phyloP scores from a whole-genome alignment of 2,113 vertebrate genomes.

The Columbina picui region DNA sequence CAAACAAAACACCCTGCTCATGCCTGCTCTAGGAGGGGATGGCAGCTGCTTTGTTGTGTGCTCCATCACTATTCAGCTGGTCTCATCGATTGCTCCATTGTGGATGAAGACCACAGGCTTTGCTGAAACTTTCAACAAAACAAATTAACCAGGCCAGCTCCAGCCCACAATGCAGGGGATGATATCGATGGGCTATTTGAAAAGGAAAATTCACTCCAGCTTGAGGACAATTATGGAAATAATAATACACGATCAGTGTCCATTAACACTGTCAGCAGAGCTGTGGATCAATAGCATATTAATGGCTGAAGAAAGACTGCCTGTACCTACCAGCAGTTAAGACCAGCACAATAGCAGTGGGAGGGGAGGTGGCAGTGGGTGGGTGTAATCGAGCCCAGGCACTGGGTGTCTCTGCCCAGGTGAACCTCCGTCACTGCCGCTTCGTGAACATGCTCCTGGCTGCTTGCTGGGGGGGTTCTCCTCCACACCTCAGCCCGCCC shows the following conservation, averaged over 20 bases:
- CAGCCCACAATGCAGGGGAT: not conserved
- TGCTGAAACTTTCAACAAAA: slow-evolving; percentile 27
- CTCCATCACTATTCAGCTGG: not conserved
- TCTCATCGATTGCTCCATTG: not conserved
- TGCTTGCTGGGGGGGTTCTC: not conserved
- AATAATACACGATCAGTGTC: slow-evolving; percentile 66
- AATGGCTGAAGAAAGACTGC: slow-evolving; percentile 55
- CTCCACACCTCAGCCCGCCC: not conserved
- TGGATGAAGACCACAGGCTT: slow-evolving; percentile 16
- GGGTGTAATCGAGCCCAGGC: not conserved
- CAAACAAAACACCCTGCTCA: not conserved
- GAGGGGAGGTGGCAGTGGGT: not conserved
- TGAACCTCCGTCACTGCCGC: not conserved
- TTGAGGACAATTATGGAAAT: slow-evolving; percentile 67
- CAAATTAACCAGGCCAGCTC: slow-evolving; percentile 40
- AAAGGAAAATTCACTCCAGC: slow-evolving; percentile 51
- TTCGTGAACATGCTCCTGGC: not conserved
- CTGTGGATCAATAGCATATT: slow-evolving; percentile 53
- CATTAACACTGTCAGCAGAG: slow-evolving; percentile 43
- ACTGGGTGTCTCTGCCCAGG: not conserved
- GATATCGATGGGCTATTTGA: slow-evolving; percentile 20
- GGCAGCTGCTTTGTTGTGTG: not conserved
- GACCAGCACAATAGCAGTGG: not conserved
- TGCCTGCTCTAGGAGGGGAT: not conserved
- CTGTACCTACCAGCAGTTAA: not conserved